Evolutionary conservation across 2,888 invertebrate genomes (phyloP), one percentile per base, ranked within the genome.

Genomic region (Elmis aenea): DNA sequence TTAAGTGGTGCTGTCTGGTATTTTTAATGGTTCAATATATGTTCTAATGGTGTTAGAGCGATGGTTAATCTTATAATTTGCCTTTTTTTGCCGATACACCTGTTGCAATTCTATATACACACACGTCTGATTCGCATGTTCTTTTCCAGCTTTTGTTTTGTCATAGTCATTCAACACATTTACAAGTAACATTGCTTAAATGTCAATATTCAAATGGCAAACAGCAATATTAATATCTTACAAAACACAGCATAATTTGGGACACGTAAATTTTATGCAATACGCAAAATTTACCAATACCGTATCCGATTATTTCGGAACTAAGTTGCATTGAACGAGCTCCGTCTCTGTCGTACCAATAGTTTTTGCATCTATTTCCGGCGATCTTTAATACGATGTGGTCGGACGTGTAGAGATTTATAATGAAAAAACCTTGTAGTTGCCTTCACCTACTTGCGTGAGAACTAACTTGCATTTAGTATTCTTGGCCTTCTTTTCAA

Each of bases 381-480:
- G 43, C 44, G 43, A 49, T 45, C 48, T 46, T 45, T 35, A 46
- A 40, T 44, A 43, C 48, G 45, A 48, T 38, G 42, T 42, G 30
- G 43, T 26, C 45, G 46, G 54, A 56, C 57, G 56, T 59, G 58
- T 55, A 40, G 55, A 44, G 51, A 56, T 41, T 54, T 54, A 54
- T 55, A 58, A 57, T 54, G 55, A 52, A 58, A 60, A 61, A 63
- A 58, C 62, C 63, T 61, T 61, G 61, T 50, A 50, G 51, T 58
- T 45, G 64, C 67, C 67, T 67, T 66, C 64, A 67, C 67, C 67
- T 55, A 66, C 60, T 65, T 67, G 61, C 60, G 58, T 61, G 61
- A 54, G 64, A 63, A 65, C 61, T 51, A 57, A 61, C 55, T 59
- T 62, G 62, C 62, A 62, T 62, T 62, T 61, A 52, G 58, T 61